Evolutionary conservation across 2,797 vertebrate genomes (phyloP), one percentile per base, ranked within the genome.

Genomic region (Gymnoscopelus microlampas): DNA sequence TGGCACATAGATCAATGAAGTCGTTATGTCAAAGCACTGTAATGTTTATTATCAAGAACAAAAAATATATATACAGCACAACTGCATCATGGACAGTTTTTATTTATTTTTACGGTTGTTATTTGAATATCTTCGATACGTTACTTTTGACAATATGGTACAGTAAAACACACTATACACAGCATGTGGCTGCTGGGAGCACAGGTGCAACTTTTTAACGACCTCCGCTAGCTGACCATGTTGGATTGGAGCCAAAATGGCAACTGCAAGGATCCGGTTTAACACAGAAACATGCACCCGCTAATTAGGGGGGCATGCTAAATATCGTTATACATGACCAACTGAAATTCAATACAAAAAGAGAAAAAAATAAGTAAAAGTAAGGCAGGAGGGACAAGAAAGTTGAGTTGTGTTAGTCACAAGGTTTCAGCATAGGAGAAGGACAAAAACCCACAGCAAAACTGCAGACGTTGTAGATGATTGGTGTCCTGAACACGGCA

Each of bases 41-140:
- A 74, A 83, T 85, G 75, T 94, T 94, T 94, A 94, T 92, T 93
- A 93, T 79, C 85, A 91, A 92, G 89, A 88, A 77, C 83, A 78
- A 77, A 84, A 84, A 88, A 76, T 79, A 70, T 44, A 39, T 77
- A 76, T 76, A 88, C 87, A 91, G 84, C 79, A 76, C 89, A 93
- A 84, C 86, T 88, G 88, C 90, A 87, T 82, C 80, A 85, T 84
- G 79, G 78, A 89, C 57, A 66, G 8, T 10, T 9, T 44, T 10
- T 44, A 1, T 44, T 44, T 44, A 87, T 78, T 85, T 49, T 88
- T 80, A 92, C 88, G 80, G 82, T 66, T 77, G 76, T 87, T 85
- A 85, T 81, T 86, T 73, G 53, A 80, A 90, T 81, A 87, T 85
- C 80, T 82, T 81, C 72, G 86, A 88, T 82, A 88, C 74, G 76